phyloP scores from a whole-genome alignment of 2,797 vertebrate genomes.

The Lutra lutra region DNA sequence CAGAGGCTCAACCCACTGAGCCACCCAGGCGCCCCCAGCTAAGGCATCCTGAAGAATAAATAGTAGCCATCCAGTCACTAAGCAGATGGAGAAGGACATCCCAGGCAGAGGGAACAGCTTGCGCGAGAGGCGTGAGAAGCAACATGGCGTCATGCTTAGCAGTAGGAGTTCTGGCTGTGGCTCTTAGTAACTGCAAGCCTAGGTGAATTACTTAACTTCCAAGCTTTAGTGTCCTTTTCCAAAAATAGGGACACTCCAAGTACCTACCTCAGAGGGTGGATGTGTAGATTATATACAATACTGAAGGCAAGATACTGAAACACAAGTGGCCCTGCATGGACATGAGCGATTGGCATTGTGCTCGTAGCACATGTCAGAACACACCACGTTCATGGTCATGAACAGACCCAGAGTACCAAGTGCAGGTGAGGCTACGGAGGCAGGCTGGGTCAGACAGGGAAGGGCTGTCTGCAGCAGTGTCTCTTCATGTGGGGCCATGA shows the following conservation, averaged over 20 bases:
- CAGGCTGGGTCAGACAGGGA: background rate
- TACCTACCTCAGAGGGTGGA: background rate
- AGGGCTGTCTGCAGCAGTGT: background rate
- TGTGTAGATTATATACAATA: background rate
- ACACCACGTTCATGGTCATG: background rate
- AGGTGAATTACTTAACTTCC: background rate
- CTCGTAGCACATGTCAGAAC: background rate
- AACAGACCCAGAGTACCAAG: background rate
- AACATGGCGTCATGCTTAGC: background rate
- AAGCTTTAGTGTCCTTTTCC: background rate
- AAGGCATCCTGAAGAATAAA: background rate
- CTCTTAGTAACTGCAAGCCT: background rate
- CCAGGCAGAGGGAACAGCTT: constrained; percentile 16
- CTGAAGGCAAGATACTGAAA: background rate
- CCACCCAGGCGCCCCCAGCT: background rate
- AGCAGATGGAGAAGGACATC: background rate
- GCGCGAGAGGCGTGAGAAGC: background rate
- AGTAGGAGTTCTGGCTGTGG: background rate
- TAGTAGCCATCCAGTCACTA: background rate
- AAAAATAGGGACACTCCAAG: background rate
- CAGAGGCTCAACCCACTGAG: too few relatives aligned
- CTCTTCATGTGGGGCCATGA: background rate
- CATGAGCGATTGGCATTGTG: background rate
- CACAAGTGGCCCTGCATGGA: background rate
- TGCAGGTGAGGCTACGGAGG: background rate